These are phyloP conservation scores for Acronicta psi DNA, from an alignment of 2,888 invertebrate genomes.

Conservation along the genomic window DNA sequence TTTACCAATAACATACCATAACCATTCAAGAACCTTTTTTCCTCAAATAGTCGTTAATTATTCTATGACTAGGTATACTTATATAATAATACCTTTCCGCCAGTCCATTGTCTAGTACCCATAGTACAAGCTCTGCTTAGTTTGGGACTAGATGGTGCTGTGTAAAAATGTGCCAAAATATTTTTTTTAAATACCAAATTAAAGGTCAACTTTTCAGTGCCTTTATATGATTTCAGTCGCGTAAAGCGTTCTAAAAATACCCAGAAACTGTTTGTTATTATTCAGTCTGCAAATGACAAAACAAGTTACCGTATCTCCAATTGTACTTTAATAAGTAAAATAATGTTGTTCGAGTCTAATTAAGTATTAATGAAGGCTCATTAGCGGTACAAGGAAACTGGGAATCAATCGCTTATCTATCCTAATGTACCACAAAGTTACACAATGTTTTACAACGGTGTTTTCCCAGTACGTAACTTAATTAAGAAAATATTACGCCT, in stretches of 20 bases:
- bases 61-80: neutral
- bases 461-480: slow-evolving; percentile 59
- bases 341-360: slow-evolving; percentile 52
- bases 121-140: no score
- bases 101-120: no score
- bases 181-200: no score
- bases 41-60: neutral
- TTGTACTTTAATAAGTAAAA: slow-evolving; percentile 28
- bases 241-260: no score
- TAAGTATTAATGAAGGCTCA: slow-evolving; percentile 59
- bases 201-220: no score
- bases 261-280: slow-evolving; percentile 1
- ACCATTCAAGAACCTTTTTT: slow-evolving; percentile 1
- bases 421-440: slow-evolving; percentile 57
- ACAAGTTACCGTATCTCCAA: slow-evolving; percentile 32
- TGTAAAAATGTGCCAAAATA: no score
- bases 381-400: slow-evolving; percentile 61
- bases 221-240: no score
- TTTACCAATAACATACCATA: neutral
- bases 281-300: slow-evolving; percentile 3
- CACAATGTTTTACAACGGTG: slow-evolving; percentile 50
- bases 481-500: slow-evolving; percentile 68
- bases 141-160: no score
- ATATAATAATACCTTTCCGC: no score
- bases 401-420: slow-evolving; percentile 58